Evolutionary conservation across 37 sponge, comb jelly and placozoan genomes (phyloP), one percentile per base, ranked within the genome.

Genomic region (Ianthella basta): DNA sequence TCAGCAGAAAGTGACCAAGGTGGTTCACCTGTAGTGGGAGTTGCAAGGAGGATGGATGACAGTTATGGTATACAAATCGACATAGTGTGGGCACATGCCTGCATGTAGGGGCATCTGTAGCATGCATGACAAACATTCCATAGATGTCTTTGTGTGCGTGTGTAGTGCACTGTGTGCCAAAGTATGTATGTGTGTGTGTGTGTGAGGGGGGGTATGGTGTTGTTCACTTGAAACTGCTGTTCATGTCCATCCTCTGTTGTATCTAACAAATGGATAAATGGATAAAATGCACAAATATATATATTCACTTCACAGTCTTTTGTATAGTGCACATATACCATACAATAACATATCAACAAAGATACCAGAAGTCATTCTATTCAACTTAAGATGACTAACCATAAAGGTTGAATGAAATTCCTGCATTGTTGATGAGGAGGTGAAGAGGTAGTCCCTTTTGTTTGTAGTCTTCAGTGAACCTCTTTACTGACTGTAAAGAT

Each of bases 361-460:
- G n/a, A n/a, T n/a, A n/a, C n/a, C n/a, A n/a, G n/a, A n/a, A n/a
- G n/a, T n/a, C n/a, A n/a, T n/a, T n/a, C n/a, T n/a, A n/a, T n/a
- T n/a, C n/a, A n/a, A n/a, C n/a, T n/a, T n/a, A n/a, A n/a, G n/a
- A n/a, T n/a, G n/a, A n/a, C 32, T 55, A 13, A 80, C 81, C 61
- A 54, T 60, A 33, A 33, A 89, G 88, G 30, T 80, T 63, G 2
- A 33, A 66, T 5, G 81, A 83, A 72, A 94, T 82, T 38, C 86
- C 94, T 75, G 94, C 94, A 86, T 94, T 94, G 86, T 88, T 88
- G 65, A 94, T 86, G 56, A 94, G 84, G 56, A 94, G 80, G 83
- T 94, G 94, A 16, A 94, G 91, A 38, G 89, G 91, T 6, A 88
- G 87, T 8, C 73, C 69, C 72, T 84, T 90, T 81, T 84, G 86